Conservation (phyloP, 2,113 vertebrate species). For the Scartelaos histophorus region DNA sequence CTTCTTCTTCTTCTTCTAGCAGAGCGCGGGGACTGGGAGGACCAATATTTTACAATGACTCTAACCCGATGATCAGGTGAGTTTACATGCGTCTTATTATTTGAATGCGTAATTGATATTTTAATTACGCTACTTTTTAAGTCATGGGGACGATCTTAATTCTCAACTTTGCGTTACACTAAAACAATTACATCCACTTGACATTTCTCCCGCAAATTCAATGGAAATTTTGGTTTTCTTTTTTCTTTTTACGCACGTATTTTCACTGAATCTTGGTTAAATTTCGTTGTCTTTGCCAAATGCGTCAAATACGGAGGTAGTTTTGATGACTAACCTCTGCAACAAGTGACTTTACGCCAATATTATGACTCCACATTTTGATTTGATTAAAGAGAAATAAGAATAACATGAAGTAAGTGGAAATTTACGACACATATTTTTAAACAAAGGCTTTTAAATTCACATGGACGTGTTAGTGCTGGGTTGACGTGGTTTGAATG, state of each 20-base stretch:
- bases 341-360: no score
- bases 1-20: not conserved
- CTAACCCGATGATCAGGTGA: conserved; percentile 4
- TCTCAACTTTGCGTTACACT: not conserved
- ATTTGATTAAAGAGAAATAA: no score
- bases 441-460: not conserved
- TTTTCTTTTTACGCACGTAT: not conserved
- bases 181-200: not conserved
- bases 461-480: not conserved
- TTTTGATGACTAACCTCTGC: no score
- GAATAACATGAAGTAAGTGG: not conserved
- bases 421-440: not conserved
- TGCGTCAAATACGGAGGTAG: no score
- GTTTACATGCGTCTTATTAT: not conserved
- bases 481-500: no score
- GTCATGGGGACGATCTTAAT: not conserved
- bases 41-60: not conserved
- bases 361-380: no score
- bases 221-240: not conserved
- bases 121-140: not conserved
- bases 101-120: not conserved
- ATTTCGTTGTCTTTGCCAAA: not conserved
- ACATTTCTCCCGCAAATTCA: no score
- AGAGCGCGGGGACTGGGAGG: not conserved
- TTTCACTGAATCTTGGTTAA: not conserved